Base-by-base conservation (phyloP, 1,140 invertebrate species). In the Drosophila rhopaloa region DNA sequence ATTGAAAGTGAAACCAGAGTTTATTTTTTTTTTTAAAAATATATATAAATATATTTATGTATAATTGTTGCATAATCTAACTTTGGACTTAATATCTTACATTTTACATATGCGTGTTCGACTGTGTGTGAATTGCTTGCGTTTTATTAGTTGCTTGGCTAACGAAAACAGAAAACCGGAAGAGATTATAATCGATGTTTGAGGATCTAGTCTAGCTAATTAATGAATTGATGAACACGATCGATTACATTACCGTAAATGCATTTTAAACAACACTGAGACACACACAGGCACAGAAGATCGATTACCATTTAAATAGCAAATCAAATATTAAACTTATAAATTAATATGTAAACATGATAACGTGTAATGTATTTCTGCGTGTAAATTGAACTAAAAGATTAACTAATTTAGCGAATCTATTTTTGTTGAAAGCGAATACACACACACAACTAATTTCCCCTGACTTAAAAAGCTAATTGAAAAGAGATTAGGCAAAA, bases 251-350 rank as follows among this genome's bases (percentile, higher is more conserved):
- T 66, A 38, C 27, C 32, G 41, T 48, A 19, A 67, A 67, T 82
- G 79, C 79, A 82, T 78, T 81, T 74, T 53, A 38, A 82, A 56
- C 16, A 55, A 56, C 47, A 59, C 40, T 24, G 7, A 13, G 2
- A 27, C 19, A 46, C 10, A 41, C 4, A 54, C 24, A 19, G 27
- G 51, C 13, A n/a, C 5, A 47, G 7, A 41, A 51, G 51, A 41
- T 43, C 48, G 66, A 72, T 75, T 75, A 68, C 46, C 73, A 80
- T 60, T 79, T 77, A 89, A 86, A 76, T 82, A 86, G 63, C 76
- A 79, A 77, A 78, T 76, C 47, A 65, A 79, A 78, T 76, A 79
- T 59, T 63, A 66, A 76, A 61, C 51, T 62, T 55, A 51, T 74
- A 40, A 71, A 75, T 40, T 74, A 72, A 40, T 41, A 47, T 70